Conservation (phyloP, 2,797 vertebrate species). For the Eulemur albifrons region DNA sequence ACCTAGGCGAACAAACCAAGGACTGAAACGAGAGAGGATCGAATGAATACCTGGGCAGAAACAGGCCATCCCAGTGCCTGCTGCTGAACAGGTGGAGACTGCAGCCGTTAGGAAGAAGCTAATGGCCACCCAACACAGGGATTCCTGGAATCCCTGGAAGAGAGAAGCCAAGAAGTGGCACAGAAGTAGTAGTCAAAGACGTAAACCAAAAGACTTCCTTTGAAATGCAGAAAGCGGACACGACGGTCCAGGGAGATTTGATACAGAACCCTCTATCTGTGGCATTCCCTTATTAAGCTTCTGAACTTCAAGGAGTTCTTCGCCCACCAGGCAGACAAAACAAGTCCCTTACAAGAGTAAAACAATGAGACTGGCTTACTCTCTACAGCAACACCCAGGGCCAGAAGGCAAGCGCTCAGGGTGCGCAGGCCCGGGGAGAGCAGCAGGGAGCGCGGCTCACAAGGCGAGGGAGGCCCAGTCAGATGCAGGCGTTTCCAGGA, state of each 20-base stretch:
- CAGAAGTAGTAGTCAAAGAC: not conserved
- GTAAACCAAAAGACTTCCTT: not conserved
- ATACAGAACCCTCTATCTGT: not conserved
- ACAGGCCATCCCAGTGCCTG: not conserved
- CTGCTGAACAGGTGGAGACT: not conserved
- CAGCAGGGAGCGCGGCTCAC: not conserved
- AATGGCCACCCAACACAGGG: not conserved
- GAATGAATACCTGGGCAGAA: not conserved
- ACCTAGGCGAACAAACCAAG: not conserved
- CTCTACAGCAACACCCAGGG: not conserved
- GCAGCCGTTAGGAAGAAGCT: not conserved
- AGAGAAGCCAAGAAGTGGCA: not conserved
- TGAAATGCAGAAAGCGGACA: not conserved
- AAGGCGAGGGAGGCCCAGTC: too few relatives aligned
- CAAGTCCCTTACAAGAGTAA: not conserved
- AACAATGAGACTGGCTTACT: not conserved
- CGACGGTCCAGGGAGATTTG: not conserved
- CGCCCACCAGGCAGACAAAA: not conserved
- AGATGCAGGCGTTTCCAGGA: fast-evolving
- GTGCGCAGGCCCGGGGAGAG: not conserved
- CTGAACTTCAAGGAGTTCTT: not conserved
- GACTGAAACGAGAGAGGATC: not conserved
- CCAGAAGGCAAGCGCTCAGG: not conserved
- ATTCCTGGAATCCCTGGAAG: not conserved
- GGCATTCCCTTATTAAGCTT: not conserved